Conservation (phyloP, 2,888 invertebrate genomes). For the Amphipoea oculea region DNA sequence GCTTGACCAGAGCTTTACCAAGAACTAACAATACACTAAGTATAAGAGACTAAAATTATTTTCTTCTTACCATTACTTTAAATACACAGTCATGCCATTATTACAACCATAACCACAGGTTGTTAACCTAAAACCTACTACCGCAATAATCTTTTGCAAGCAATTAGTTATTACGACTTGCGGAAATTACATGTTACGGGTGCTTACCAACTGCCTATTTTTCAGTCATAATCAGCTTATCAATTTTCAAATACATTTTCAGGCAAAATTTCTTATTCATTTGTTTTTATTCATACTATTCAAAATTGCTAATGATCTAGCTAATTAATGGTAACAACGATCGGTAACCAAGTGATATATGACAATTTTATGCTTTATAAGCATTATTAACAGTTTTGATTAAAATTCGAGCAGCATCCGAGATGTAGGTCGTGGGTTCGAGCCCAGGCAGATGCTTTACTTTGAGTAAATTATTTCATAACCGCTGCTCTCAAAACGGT, state of each 20-base stretch:
- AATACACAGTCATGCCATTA: slow-evolving; percentile 7
- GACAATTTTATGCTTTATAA: not conserved
- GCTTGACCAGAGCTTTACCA: not conserved
- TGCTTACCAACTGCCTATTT: not conserved
- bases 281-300: no score
- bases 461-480: no score
- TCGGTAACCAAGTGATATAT: not conserved
- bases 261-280: not conserved
- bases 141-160: slow-evolving; percentile 36
- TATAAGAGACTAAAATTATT: slow-evolving; percentile 11
- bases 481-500: no score
- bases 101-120: slow-evolving; percentile 2
- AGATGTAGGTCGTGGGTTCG: no score
- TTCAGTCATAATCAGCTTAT: not conserved
- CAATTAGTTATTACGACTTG: slow-evolving; percentile 36
- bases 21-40: not conserved
- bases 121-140: slow-evolving; percentile 16
- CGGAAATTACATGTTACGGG: not conserved
- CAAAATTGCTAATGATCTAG: not conserved
- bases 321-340: not conserved
- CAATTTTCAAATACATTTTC: not conserved
- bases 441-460: no score
- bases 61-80: not conserved
- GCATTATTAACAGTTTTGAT: not conserved
- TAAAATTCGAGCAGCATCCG: not conserved